A percentile compares a stretch with the other conserved stretches of the same genome.
Evolutionary conservation across 2,113 vertebrate species (phyloP).

Genomic region (Chlorodrepanis virens): DNA sequence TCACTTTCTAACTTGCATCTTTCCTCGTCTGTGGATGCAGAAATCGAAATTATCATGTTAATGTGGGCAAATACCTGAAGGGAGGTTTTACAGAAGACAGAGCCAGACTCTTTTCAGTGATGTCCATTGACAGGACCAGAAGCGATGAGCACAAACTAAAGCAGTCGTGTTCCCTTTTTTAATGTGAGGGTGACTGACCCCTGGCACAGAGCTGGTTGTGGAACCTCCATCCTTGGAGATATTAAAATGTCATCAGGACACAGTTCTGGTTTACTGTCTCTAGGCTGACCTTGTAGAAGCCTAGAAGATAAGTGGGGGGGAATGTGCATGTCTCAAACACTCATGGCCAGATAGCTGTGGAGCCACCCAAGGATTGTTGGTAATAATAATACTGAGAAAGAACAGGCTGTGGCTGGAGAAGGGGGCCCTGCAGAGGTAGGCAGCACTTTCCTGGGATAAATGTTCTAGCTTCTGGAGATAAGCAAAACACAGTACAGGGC

Average conservation of each 20-base stretch:
- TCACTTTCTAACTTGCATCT: background rate
- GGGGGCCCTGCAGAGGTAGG: background rate
- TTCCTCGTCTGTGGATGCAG: background rate
- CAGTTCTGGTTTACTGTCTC: background rate
- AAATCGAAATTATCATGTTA: background rate
- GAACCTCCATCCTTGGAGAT: background rate
- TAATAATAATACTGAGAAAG: background rate
- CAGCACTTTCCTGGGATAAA: background rate
- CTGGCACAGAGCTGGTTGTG: background rate
- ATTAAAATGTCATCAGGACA: background rate
- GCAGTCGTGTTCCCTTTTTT: background rate
- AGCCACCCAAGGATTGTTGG: background rate
- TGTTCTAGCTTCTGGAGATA: background rate
- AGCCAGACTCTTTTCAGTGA: background rate
- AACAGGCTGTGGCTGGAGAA: background rate
- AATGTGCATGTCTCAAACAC: background rate
- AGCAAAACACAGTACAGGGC: background rate
- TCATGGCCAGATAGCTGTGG: background rate
- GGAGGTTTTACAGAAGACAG: background rate
- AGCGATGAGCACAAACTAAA: background rate
- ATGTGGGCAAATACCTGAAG: background rate
- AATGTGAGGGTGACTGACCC: background rate
- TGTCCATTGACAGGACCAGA: background rate
- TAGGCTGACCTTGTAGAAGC: background rate
- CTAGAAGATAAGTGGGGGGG: no score